phyloP scores from a whole-genome alignment of 2,113 vertebrate species.

The Melanotaenia duboulayi region DNA sequence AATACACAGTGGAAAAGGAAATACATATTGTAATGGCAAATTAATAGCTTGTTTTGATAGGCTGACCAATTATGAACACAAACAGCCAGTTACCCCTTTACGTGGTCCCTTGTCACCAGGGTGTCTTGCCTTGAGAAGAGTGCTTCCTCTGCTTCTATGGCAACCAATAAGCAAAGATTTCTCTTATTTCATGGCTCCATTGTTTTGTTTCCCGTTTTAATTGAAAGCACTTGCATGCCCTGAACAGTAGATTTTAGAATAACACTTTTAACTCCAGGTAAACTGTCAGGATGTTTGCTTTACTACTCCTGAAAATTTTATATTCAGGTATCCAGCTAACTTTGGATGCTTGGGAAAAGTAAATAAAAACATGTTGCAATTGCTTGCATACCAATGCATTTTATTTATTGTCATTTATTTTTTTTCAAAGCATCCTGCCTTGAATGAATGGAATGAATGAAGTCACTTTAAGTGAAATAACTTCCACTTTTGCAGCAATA shows the following conservation, averaged over 20 bases:
- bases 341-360: neutral
- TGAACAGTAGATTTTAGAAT: conserved; percentile 50
- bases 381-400: neutral
- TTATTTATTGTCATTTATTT: no score
- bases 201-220: conserved; percentile 71
- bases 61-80: conserved; percentile 70
- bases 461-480: neutral
- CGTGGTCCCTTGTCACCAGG: conserved; percentile 50
- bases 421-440: neutral
- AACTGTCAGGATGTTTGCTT: conserved; percentile 23
- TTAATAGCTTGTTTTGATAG: conserved; percentile 75
- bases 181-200: conserved; percentile 72
- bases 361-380: neutral
- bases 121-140: conserved; percentile 49
- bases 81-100: conserved; percentile 57
- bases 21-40: conserved; percentile 57
- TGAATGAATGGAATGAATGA: neutral
- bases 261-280: conserved; percentile 26
- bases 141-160: conserved; percentile 74
- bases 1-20: conserved; percentile 50
- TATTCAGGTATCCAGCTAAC: neutral
- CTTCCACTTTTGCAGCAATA: neutral
- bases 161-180: conserved; percentile 81
- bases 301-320: neutral
- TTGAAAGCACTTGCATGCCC: conserved; percentile 58